Percentiles rank a stretch among this genome's conserved stretches.
These are phyloP conservation scores for Trichomalopsis sarcophagae DNA, from an alignment of 1,140 invertebrate genomes.

Conservation along the genomic window DNA sequence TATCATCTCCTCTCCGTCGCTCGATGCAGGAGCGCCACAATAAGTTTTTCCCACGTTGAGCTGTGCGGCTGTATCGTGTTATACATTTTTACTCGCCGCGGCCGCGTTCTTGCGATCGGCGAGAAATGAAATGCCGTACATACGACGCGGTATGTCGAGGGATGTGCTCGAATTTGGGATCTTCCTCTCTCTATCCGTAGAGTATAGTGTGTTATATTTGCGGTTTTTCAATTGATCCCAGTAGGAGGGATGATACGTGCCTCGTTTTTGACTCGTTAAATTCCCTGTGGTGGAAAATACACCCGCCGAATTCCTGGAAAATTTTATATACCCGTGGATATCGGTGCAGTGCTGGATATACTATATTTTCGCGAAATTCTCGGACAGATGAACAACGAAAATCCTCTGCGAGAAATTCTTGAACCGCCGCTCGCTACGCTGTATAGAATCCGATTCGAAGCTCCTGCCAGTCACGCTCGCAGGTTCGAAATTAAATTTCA, in stretches of 20 bases:
- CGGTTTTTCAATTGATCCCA: neutral
- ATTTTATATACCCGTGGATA: neutral
- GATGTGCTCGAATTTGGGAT: neutral
- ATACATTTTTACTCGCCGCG: neutral
- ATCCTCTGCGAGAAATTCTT: neutral
- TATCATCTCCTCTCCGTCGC: neutral
- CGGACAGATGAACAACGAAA: neutral
- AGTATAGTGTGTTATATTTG: neutral
- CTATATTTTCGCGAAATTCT: neutral
- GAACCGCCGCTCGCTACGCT: neutral
- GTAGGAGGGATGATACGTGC: neutral
- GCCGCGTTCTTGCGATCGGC: neutral
- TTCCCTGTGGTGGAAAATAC: neutral
- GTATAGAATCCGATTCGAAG: neutral
- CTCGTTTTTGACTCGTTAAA: neutral
- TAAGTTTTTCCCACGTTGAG: neutral
- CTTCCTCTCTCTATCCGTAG: neutral
- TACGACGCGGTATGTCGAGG: no score
- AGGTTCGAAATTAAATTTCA: conserved; percentile 4
- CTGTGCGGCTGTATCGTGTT: neutral
- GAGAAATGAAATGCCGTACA: neutral
- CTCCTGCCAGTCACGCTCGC: neutral
- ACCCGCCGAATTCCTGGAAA: neutral
- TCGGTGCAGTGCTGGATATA: no score
- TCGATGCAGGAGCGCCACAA: neutral